Percentiles rank a stretch among this genome's conserved stretches.
phyloP scores from a whole-genome alignment of 1,140 invertebrate genomes.

The Habropoda laboriosa region DNA sequence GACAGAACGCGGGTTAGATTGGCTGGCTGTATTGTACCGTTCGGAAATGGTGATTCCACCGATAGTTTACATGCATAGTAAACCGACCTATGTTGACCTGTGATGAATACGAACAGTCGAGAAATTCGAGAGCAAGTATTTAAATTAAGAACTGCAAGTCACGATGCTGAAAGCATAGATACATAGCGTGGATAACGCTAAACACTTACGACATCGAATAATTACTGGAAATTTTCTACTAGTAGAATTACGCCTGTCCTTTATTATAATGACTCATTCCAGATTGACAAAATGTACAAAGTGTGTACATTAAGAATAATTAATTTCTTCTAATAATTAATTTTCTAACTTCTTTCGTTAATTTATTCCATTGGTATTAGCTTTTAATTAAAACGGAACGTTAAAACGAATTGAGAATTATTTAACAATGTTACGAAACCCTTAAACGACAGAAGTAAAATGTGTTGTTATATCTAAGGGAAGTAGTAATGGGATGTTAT shows the following conservation, averaged over 20 bases:
- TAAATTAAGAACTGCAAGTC: not conserved
- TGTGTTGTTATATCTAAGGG: not conserved
- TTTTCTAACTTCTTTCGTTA: no score
- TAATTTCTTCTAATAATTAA: no score
- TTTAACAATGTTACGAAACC: not conserved
- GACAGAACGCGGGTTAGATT: conserved; percentile 20
- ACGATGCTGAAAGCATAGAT: not conserved
- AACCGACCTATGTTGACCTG: not conserved
- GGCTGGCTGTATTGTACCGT: not conserved
- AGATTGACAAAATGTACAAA: no score
- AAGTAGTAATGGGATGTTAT: not conserved
- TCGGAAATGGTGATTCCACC: not conserved
- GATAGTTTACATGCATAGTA: not conserved
- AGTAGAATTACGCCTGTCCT: no score
- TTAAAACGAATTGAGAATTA: no score
- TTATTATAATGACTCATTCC: no score
- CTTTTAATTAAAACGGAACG: no score
- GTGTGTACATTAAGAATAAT: no score
- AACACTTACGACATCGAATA: not conserved
- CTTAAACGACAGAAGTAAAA: not conserved
- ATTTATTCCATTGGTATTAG: no score
- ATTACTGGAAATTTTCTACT: not conserved
- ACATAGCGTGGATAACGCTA: not conserved
- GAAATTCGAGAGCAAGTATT: not conserved
- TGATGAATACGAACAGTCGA: conserved; percentile 1